A percentile compares a stretch with the other conserved stretches of the same genome.
These are phyloP conservation scores for Cosmopolites sordidus DNA, from an alignment of 2,888 invertebrate genomes.

Conservation along the genomic window DNA sequence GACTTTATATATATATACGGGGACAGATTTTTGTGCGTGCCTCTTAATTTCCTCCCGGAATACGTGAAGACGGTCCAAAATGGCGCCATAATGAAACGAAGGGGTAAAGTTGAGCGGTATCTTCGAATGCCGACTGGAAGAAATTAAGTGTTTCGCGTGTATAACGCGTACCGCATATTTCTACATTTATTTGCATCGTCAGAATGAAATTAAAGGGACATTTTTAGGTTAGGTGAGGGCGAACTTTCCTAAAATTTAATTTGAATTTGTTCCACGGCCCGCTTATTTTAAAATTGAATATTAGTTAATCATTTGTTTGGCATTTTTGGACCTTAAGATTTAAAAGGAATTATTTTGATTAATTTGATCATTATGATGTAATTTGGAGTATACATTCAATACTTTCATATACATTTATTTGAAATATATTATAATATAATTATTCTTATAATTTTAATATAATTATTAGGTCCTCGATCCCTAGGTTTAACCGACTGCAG, in stretches of 20 bases:
- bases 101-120: slow-evolving; percentile 30
- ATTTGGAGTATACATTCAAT: no score
- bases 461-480: no score
- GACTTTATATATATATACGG: slow-evolving; percentile 34
- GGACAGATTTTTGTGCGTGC: slow-evolving; percentile 40
- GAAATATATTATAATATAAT: no score
- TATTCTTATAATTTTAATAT: no score
- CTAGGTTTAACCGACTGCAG: no score
- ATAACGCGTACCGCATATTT: slow-evolving; percentile 23
- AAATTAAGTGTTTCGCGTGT: slow-evolving; percentile 22
- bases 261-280: background rate
- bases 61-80: slow-evolving; percentile 40
- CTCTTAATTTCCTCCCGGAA: slow-evolving; percentile 39
- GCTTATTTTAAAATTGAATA: no score
- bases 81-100: slow-evolving; percentile 34
- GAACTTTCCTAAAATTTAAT: background rate
- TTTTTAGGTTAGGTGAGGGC: background rate
- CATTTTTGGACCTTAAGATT: no score
- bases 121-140: slow-evolving; percentile 18
- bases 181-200: slow-evolving; percentile 19
- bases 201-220: slow-evolving; percentile 8
- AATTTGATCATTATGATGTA: no score
- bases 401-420: no score
- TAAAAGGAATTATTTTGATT: no score
- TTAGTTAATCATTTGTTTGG: no score